Percentiles rank a stretch among this genome's conserved stretches.
phyloP scores from a whole-genome alignment of 2,888 invertebrate species.

The Eristalis intricaria region DNA sequence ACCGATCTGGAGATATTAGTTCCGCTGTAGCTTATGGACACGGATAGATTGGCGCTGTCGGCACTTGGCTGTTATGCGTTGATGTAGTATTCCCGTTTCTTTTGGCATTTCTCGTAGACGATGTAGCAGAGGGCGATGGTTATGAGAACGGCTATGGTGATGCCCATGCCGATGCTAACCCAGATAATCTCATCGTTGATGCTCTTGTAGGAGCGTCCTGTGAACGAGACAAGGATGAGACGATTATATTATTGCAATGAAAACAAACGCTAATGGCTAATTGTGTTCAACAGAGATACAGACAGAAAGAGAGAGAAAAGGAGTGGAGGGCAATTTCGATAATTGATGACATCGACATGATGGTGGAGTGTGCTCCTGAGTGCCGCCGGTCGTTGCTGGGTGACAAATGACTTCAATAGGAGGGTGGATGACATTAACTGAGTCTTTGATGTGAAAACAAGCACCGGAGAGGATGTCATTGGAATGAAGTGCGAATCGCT shows the following conservation, averaged over 20 bases:
- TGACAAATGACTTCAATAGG: slow-evolving; percentile 29
- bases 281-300: slow-evolving; percentile 13
- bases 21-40: slow-evolving; percentile 44
- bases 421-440: slow-evolving; percentile 25
- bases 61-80: slow-evolving; percentile 82
- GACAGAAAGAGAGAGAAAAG: background rate
- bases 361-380: slow-evolving; percentile 10
- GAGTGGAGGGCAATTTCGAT: slow-evolving; percentile 27
- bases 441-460: slow-evolving; percentile 26
- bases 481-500: slow-evolving; percentile 6
- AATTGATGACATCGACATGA: slow-evolving; percentile 34
- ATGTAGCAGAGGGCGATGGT: slow-evolving; percentile 91
- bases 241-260: slow-evolving; percentile 22
- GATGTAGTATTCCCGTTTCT: slow-evolving; percentile 86
- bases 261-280: slow-evolving; percentile 44
- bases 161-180: slow-evolving; percentile 93
- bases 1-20: slow-evolving; percentile 30
- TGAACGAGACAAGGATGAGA: slow-evolving; percentile 68
- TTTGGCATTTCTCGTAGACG: slow-evolving; percentile 88
- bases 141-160: slow-evolving; percentile 90
- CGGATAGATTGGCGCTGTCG: slow-evolving; percentile 39
- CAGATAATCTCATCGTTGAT: slow-evolving; percentile 93
- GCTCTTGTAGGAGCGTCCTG: slow-evolving; percentile 90
- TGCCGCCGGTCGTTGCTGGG: slow-evolving; percentile 19
- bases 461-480: background rate